These are phyloP conservation scores for Drosophila jambulina DNA, from an alignment of 1,140 invertebrate genomes.

Conservation along the genomic window DNA sequence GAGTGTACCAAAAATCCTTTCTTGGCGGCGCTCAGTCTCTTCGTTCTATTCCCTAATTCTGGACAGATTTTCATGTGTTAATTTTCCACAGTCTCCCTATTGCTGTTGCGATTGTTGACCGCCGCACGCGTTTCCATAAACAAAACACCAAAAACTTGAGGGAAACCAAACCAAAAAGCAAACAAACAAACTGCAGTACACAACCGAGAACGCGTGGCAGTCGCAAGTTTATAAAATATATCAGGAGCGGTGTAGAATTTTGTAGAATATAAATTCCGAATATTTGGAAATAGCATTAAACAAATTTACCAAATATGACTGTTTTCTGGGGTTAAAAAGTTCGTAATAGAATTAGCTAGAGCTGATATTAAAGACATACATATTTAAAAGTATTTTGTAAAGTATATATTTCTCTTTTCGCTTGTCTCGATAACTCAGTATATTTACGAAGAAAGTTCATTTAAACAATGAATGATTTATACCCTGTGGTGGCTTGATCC, in stretches of 20 bases:
- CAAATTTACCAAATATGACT: not conserved
- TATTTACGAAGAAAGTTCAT: not conserved
- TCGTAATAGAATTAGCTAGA: not conserved
- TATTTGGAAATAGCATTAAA: no score
- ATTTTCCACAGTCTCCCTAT: slow-evolving; percentile 34
- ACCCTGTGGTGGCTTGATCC: not conserved
- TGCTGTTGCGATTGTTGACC: slow-evolving; percentile 67
- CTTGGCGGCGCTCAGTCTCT: slow-evolving; percentile 4
- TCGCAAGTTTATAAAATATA: slow-evolving; percentile 16
- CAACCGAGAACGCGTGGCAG: slow-evolving; percentile 61
- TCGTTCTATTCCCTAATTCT: slow-evolving; percentile 28
- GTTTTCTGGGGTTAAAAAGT: not conserved
- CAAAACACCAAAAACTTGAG: slow-evolving; percentile 61
- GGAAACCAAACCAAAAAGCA: slow-evolving; percentile 59
- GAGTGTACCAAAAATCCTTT: not conserved
- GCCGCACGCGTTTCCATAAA: slow-evolving; percentile 82
- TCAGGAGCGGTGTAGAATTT: slow-evolving; percentile 28
- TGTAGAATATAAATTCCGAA: not conserved
- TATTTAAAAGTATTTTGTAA: no score
- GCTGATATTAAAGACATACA: not conserved
- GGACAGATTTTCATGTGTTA: slow-evolving; percentile 35
- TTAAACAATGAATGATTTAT: not conserved
- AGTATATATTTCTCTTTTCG: no score
- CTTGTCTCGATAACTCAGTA: no score
- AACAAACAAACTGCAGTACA: slow-evolving; percentile 50